Base-by-base conservation (phyloP, 1,140 invertebrate genomes). In the Drosophila kepulauana region DNA sequence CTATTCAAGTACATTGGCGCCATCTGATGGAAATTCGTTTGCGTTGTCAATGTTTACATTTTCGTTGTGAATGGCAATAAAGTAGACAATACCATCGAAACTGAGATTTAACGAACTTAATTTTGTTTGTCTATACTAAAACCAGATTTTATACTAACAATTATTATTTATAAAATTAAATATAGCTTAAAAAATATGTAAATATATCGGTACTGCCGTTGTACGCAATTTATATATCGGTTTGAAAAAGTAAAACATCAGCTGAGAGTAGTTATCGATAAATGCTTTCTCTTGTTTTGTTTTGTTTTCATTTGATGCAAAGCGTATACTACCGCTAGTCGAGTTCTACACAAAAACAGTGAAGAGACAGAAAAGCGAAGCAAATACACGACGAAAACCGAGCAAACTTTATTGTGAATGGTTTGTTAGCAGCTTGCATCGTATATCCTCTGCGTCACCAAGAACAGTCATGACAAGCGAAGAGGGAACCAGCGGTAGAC, bases 391-490 rank as follows among this genome's bases (percentile, higher is more conserved):
- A 69, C 43, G 5, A 15, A 15, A 7, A 16, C 64, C 56, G 48
- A 68, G 30, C 48, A 46, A 25, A 51, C 74, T 59, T 72, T 52
- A 54, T 33, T 20, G 61, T 10, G 61, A 41, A 13, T 15, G 41
- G 73, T 65, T 10, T 67, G 38, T 45, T 64, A 65, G 59, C 20
- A 46, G 59, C 46, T 30, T 11, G 28, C 10, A 25, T 15, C 48
- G 5, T 43, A 43, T 43, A 4, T n/a, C 41, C n/a, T 35, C 10
- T 4, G 20, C 20, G 20, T 25, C 20, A 25, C 20, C 35, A 38
- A 10, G 8, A 38, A 43, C 11, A 43, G 35, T 6, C 8, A 52
- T 57, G 54, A 1, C 25, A 4, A 20, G 11, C 25, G 35, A 51
- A 5, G 2, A 10, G 5, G 10, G 7, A 28, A 3, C 20, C 7